These are phyloP conservation scores for Clarias pachynema DNA, from an alignment of 2,797 vertebrate species.

Conservation along the genomic window DNA sequence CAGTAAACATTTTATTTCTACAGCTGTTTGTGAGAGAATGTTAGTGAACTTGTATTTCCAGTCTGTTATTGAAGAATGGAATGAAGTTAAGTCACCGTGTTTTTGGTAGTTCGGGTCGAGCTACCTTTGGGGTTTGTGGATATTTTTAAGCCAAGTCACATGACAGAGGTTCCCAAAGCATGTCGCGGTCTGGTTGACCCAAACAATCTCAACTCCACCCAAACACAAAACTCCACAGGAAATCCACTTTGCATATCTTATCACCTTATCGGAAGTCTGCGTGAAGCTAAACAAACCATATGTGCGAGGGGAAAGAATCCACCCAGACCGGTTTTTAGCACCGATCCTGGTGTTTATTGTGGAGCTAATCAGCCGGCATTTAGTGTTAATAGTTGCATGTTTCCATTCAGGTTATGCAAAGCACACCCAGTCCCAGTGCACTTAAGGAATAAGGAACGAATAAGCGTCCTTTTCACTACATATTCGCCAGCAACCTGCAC, in stretches of 20 bases:
- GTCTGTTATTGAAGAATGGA: conserved; percentile 27
- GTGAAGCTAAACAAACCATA: conserved; percentile 20
- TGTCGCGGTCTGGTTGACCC: not conserved
- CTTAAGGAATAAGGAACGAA: not conserved
- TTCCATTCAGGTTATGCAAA: conserved; percentile 30
- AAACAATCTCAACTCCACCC: conserved; percentile 24
- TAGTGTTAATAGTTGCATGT: conserved; percentile 10
- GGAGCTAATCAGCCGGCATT: conserved; percentile 6
- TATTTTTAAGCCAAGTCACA: conserved; percentile 9
- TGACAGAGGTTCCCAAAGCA: conserved; percentile 8
- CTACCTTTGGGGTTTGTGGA: not conserved
- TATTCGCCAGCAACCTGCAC: not conserved
- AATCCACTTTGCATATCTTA: not conserved
- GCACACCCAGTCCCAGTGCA: not conserved
- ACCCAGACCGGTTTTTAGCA: not conserved
- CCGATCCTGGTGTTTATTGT: not conserved
- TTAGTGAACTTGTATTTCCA: conserved; percentile 38
- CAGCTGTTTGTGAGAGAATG: conserved; percentile 40
- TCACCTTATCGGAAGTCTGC: not conserved
- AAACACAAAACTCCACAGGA: conserved; percentile 14
- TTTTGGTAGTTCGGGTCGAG: not conserved
- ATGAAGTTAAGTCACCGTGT: conserved; percentile 26
- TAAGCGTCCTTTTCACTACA: not conserved
- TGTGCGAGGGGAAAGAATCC: not conserved
- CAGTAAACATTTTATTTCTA: conserved; percentile 8